Conservation (phyloP, 2,113 vertebrate genomes). For the Ellobius talpinus region DNA sequence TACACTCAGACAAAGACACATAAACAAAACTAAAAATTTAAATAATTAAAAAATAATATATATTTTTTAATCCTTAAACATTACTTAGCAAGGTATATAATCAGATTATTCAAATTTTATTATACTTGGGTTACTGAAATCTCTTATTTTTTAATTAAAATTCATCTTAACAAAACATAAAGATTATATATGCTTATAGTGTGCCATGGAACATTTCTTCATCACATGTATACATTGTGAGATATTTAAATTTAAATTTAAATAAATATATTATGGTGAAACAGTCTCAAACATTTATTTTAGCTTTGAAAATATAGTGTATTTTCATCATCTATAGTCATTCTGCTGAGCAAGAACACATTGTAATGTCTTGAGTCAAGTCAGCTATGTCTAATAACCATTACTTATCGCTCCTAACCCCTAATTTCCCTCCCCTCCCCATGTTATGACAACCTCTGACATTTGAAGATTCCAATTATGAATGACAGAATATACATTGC, state of each 20-base stretch:
- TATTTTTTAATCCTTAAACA: neutral
- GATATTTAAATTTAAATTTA: neutral
- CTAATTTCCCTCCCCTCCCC: rapidly evolving
- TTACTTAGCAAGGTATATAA: neutral
- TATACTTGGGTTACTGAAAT: neutral
- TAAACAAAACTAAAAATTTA: neutral
- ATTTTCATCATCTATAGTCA: neutral
- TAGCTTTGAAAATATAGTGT: neutral
- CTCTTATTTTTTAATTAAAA: neutral
- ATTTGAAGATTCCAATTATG: neutral
- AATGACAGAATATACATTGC: neutral
- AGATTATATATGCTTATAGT: neutral
- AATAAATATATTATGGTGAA: neutral
- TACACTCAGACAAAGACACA: neutral
- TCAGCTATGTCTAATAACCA: neutral
- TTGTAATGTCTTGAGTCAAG: neutral
- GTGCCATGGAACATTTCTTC: neutral
- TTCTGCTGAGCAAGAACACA: rapidly evolving
- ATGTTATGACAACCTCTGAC: neutral
- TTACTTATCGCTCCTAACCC: neutral
- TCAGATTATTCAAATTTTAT: neutral
- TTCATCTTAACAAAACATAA: neutral
- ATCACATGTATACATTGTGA: no score
- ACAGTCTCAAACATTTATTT: neutral
- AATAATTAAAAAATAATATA: neutral